Evolutionary conservation across 2,888 invertebrate species (phyloP).

Genomic region (Crocallis elinguaria): DNA sequence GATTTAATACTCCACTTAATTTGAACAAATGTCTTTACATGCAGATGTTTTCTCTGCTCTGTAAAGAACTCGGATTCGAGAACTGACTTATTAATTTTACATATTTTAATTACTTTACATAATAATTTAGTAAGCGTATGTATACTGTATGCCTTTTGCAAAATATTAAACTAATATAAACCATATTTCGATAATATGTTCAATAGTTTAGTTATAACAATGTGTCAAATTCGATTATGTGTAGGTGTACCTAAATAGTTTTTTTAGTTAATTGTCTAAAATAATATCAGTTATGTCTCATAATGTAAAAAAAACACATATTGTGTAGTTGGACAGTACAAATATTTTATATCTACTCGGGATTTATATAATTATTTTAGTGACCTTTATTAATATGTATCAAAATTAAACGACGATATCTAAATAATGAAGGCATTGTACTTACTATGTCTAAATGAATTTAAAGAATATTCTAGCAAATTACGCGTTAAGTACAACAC

Average conservation of each 20-base stretch:
- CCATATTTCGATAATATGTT: no score
- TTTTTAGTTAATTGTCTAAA: no score
- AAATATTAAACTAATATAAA: not conserved
- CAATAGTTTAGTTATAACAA: no score
- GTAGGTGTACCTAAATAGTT: no score
- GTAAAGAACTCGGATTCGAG: not conserved
- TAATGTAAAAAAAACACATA: not conserved
- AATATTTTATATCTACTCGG: not conserved
- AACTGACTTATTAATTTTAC: not conserved
- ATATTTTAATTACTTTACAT: not conserved
- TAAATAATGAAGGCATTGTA: conserved; percentile 14
- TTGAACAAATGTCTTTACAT: not conserved
- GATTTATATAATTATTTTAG: not conserved
- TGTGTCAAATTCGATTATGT: no score
- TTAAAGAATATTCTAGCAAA: not conserved
- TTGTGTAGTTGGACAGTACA: not conserved
- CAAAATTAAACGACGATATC: no score
- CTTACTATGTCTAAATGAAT: conserved; percentile 3
- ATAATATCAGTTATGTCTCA: not conserved
- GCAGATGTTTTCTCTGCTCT: not conserved
- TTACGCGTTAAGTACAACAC: not conserved
- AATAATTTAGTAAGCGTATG: conserved; percentile 5
- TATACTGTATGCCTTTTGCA: not conserved
- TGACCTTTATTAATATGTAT: not conserved
- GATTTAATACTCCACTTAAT: not conserved